Percentiles rank a stretch among this genome's conserved stretches.
Conservation (phyloP, 2,113 vertebrate genomes). For the Donacobius atricapilla region DNA sequence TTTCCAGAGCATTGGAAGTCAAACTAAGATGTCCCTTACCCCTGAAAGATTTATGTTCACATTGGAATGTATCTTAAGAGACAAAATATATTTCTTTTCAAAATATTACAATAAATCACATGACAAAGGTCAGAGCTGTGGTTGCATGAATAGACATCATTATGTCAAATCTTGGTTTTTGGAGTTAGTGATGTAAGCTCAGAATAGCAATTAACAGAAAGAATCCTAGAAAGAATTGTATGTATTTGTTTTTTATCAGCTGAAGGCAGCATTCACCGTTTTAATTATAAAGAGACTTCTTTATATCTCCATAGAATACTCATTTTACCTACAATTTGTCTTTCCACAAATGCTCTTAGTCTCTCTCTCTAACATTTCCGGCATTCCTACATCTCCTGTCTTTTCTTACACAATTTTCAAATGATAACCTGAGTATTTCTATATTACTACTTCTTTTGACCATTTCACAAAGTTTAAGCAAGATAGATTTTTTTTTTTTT, state of each 20-base stretch:
- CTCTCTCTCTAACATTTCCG: not conserved
- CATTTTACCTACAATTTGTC: not conserved
- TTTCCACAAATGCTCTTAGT: not conserved
- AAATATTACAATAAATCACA: not conserved
- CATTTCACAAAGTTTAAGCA: not conserved
- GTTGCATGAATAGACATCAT: not conserved
- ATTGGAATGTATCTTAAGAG: not conserved
- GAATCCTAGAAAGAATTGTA: not conserved
- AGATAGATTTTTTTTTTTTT: not conserved
- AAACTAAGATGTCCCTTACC: not conserved
- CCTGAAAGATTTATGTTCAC: not conserved
- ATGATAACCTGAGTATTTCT: not conserved
- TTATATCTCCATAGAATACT: not conserved
- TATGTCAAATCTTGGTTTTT: not conserved
- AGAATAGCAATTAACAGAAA: not conserved
- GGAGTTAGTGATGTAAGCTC: not conserved
- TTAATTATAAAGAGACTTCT: not conserved
- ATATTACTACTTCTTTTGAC: not conserved
- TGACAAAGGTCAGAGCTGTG: not conserved
- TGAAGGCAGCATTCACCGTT: not conserved
- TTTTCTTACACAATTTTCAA: not conserved
- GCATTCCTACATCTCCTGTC: not conserved
- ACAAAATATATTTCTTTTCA: not conserved
- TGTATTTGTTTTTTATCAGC: not conserved
- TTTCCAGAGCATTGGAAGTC: not conserved